phyloP scores from a whole-genome alignment of 1,140 invertebrate genomes.

The Grapholita molesta region DNA sequence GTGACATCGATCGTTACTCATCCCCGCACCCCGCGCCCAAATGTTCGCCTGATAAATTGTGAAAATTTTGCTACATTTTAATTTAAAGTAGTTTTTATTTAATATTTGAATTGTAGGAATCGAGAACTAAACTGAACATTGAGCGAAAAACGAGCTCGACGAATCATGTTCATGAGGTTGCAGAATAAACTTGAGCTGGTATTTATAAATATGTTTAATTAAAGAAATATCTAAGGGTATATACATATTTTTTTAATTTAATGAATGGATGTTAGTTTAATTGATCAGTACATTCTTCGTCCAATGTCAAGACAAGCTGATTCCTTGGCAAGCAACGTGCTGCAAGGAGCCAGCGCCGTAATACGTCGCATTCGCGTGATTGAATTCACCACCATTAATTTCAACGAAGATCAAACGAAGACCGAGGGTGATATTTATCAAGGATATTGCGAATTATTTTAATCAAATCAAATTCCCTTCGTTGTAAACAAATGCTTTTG shows the following conservation, averaged over 20 bases:
- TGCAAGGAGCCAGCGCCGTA: slow-evolving; percentile 2
- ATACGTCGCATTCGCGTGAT: slow-evolving; percentile 60
- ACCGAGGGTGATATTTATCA: slow-evolving; percentile 77
- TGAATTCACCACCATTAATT: slow-evolving; percentile 76
- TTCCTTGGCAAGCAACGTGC: background rate
- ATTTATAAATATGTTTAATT: background rate
- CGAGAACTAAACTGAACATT: background rate
- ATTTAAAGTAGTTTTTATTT: background rate
- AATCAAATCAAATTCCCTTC: slow-evolving; percentile 78
- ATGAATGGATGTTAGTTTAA: no score
- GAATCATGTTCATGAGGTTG: background rate
- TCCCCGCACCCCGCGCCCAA: slow-evolving; percentile 45
- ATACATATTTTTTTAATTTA: no score
- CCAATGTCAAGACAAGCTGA: background rate
- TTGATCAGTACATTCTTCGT: background rate
- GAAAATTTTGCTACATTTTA: background rate
- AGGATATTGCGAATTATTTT: slow-evolving; percentile 78
- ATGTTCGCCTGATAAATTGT: background rate
- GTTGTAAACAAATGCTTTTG: slow-evolving; percentile 78
- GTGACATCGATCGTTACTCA: slow-evolving; percentile 78
- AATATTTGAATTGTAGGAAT: background rate
- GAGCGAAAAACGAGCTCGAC: background rate
- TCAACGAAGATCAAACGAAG: slow-evolving; percentile 75
- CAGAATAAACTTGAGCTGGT: background rate
- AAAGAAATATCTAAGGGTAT: no score